phyloP scores from a whole-genome alignment of 2,888 invertebrate species.

The Frankliniella intonsa region DNA sequence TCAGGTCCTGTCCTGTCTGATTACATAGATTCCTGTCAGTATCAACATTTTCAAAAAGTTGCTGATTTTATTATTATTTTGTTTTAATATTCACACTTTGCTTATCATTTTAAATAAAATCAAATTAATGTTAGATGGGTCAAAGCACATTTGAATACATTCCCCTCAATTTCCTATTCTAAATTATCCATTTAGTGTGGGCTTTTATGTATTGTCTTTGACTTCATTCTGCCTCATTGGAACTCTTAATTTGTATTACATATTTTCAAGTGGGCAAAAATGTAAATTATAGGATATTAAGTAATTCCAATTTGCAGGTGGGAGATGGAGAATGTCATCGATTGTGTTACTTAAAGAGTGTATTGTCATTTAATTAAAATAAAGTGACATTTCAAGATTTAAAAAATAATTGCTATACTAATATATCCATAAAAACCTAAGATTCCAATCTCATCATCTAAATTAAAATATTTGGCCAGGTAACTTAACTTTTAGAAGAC shows the following conservation, averaged over 20 bases:
- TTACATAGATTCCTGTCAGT: not conserved
- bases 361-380: conserved; percentile 9
- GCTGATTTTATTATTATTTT: not conserved
- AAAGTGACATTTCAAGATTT: not conserved
- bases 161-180: not conserved
- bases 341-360: conserved; percentile 20
- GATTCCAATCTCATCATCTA: not conserved
- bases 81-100: not conserved
- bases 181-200: not conserved
- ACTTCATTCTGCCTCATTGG: not conserved
- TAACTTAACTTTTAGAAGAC: not conserved
- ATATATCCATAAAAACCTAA: not conserved
- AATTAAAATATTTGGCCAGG: not conserved
- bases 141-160: not conserved
- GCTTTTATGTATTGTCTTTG: not conserved
- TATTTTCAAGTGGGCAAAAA: not conserved
- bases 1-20: not conserved
- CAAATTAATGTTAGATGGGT: not conserved
- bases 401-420: not conserved
- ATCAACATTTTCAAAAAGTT: not conserved
- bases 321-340: conserved; percentile 18
- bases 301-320: not conserved
- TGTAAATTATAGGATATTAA: not conserved
- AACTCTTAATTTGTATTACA: not conserved
- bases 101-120: not conserved